Conservation (phyloP, 2,113 vertebrate species). For the Sylvilagus bachmani region DNA sequence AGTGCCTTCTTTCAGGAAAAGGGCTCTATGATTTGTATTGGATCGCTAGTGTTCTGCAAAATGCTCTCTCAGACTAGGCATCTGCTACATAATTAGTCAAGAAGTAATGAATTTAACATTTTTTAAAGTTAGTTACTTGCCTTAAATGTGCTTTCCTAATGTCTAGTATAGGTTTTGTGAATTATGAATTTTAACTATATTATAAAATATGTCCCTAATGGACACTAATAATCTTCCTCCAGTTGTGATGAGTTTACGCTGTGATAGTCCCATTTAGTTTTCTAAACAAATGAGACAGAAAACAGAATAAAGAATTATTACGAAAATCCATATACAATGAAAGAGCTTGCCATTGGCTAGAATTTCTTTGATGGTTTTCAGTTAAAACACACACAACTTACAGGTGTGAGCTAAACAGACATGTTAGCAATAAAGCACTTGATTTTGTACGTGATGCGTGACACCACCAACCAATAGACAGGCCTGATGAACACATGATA, state of each 20-base stretch:
- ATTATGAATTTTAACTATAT: neutral
- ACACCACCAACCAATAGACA: neutral
- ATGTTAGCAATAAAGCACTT: neutral
- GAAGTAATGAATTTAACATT: neutral
- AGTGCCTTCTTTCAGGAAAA: conserved; percentile 13
- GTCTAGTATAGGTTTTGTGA: neutral
- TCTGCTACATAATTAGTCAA: neutral
- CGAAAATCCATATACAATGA: conserved; percentile 6
- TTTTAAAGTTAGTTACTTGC: neutral
- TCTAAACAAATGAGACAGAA: conserved; percentile 23
- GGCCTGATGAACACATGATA: neutral
- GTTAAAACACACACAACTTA: neutral
- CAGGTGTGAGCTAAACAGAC: neutral
- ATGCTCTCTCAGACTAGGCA: neutral
- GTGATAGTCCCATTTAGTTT: neutral
- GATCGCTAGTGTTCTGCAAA: neutral
- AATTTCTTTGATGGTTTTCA: neutral
- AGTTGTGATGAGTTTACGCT: neutral
- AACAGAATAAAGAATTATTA: neutral
- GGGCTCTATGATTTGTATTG: neutral
- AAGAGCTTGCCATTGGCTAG: conserved; percentile 9
- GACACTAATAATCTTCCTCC: neutral
- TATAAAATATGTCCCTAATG: neutral
- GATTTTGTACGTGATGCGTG: conserved; percentile 24
- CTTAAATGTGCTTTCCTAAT: conserved; percentile 38